Conservation (phyloP, 1,140 invertebrate species). For the Hypothenemus hampei region DNA sequence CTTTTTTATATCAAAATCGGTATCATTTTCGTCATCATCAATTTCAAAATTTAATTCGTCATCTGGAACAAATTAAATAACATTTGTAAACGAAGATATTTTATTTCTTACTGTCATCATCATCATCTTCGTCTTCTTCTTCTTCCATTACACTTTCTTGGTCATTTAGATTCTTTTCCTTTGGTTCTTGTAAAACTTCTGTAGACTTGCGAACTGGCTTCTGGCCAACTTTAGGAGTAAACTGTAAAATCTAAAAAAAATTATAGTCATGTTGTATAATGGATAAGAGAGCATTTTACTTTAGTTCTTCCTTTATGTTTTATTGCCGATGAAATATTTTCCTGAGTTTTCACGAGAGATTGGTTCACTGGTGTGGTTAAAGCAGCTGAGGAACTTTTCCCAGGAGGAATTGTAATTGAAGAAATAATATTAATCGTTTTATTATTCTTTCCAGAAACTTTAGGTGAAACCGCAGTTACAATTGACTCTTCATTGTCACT, state of each 20-base stretch:
- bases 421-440: constrained; percentile 34
- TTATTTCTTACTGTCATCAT: constrained; percentile 5
- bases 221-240: too few relatives aligned
- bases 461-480: background rate
- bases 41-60: constrained; percentile 29
- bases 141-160: background rate
- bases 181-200: too few relatives aligned
- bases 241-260: too few relatives aligned
- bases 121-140: constrained; percentile 12
- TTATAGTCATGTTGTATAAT: too few relatives aligned
- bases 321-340: too few relatives aligned
- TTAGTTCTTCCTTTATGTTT: constrained; percentile 15
- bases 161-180: background rate
- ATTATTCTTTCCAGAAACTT: constrained; percentile 16
- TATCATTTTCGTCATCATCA: constrained; percentile 38
- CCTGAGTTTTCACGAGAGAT: too few relatives aligned
- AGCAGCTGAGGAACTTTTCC: constrained; percentile 8
- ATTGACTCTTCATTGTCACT: constrained; percentile 9
- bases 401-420: constrained; percentile 28
- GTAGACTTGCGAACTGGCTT: too few relatives aligned
- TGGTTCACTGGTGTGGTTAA: background rate
- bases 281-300: too few relatives aligned
- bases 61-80: constrained; percentile 23
- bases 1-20: constrained; percentile 45
- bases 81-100: background rate